Percentiles rank a stretch among this genome's conserved stretches.
phyloP scores from a whole-genome alignment of 2,888 invertebrate species.

The Brenthis daphne region DNA sequence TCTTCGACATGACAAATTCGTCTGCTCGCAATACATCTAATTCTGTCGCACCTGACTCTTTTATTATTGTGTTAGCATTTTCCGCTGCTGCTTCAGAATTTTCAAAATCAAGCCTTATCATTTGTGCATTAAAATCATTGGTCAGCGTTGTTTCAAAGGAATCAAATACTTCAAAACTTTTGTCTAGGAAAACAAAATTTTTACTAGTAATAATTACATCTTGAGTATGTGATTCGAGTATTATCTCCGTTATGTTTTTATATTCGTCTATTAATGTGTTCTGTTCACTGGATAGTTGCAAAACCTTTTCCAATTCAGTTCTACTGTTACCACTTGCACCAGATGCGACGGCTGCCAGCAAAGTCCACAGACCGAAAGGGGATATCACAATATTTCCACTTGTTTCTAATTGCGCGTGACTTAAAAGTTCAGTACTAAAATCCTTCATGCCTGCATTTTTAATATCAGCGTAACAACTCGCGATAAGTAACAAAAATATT shows the following conservation, averaged over 20 bases:
- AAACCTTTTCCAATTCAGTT: slow-evolving; percentile 58
- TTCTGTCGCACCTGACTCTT: slow-evolving; percentile 62
- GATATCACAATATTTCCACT: slow-evolving; percentile 72
- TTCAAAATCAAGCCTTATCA: slow-evolving; percentile 64
- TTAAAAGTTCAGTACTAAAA: slow-evolving; percentile 69
- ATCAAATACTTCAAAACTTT: slow-evolving; percentile 59
- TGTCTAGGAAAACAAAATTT: slow-evolving; percentile 71
- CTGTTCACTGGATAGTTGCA: slow-evolving; percentile 59
- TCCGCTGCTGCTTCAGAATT: slow-evolving; percentile 61
- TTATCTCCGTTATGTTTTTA: slow-evolving; percentile 54
- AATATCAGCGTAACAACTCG: slow-evolving; percentile 56
- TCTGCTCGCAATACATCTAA: slow-evolving; percentile 71
- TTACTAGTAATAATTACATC: slow-evolving; percentile 66
- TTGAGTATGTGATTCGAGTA: slow-evolving; percentile 55
- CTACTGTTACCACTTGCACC: slow-evolving; percentile 67
- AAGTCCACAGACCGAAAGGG: slow-evolving; percentile 76
- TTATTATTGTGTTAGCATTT: slow-evolving; percentile 64
- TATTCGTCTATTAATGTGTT: slow-evolving; percentile 58
- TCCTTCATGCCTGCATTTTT: slow-evolving; percentile 68
- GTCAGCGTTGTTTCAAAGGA: slow-evolving; percentile 56
- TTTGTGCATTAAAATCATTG: slow-evolving; percentile 63
- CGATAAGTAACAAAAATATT: slow-evolving; percentile 51
- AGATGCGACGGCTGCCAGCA: slow-evolving; percentile 70
- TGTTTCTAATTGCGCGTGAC: slow-evolving; percentile 63
- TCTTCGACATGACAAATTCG: slow-evolving; percentile 80